Evolutionary conservation across 2,797 vertebrate species (phyloP).

Genomic region (Hydrophis major): DNA sequence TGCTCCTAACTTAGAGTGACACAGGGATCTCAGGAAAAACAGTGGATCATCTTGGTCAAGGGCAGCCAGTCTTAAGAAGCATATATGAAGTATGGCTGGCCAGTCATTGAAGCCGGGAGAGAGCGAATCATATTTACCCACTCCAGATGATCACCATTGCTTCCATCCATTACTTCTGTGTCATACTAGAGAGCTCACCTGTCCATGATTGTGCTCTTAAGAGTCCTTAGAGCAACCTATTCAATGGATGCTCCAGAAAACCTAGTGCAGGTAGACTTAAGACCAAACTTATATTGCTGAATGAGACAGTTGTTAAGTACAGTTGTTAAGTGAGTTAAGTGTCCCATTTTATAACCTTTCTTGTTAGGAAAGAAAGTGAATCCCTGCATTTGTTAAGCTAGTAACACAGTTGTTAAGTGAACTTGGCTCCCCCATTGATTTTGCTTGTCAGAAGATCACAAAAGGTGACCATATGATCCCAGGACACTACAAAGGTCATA

Average conservation of each 20-base stretch:
- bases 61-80: neutral
- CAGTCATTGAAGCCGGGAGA: neutral
- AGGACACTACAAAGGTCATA: neutral
- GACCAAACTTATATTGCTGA: neutral
- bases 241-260: neutral
- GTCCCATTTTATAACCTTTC: neutral
- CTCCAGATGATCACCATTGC: neutral
- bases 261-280: neutral
- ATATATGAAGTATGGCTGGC: neutral
- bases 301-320: neutral
- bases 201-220: neutral
- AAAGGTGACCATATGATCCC: neutral
- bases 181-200: neutral
- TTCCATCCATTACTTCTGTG: neutral
- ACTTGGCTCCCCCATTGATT: neutral
- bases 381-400: neutral
- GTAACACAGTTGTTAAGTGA: neutral
- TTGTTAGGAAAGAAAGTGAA: neutral
- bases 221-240: neutral
- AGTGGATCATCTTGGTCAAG: neutral
- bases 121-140: neutral
- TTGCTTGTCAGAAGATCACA: neutral
- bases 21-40: fast-evolving
- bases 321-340: neutral
- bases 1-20: neutral